Evolutionary conservation across 2,888 invertebrate genomes (phyloP), one percentile per base, ranked within the genome.

Genomic region (Rutpela maculata): DNA sequence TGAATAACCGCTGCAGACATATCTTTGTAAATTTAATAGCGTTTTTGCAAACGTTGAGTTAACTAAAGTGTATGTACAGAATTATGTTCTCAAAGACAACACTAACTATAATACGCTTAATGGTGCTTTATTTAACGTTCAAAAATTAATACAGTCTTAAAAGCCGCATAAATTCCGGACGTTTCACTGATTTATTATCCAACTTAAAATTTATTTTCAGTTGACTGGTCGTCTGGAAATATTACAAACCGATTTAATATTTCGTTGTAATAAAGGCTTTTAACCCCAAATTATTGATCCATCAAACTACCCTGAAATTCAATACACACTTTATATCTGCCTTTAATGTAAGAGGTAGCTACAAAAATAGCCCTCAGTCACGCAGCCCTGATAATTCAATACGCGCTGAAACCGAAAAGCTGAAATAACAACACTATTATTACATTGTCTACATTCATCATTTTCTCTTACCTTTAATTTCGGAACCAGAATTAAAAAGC

Each of bases 351-450:
- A 57, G 62, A 57, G 57, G 70, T 38, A 63, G 70, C 3, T 70
- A 63, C 65, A 70, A 57, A 75, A 75, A 75, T 70, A 75, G 70
- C 75, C 75, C 55, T 38, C 38, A 75, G 75, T 75, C 75, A 75
- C 75, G 75, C 75, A 70, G 43, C 35, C 6, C 18, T 6, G 59
- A 74, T 68, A 74, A 75, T 69, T 75, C 75, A 62, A 62, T 69
- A 62, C 55, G 19, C 7, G 60, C 62, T 68, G 67, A 75, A 74
- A 75, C 22, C 62, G 69, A 62, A 75, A 75, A 68, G 56, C 67
- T 62, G 68, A 75, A 75, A 69, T 19, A 68, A 68, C 67, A 67
- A 31, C 43, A 9, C 69, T 69, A 57, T 57, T 69, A 59, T 65
- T 65, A 43, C 19, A 65, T 65, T 65, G 43, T 50, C 18, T 65